Evolutionary conservation across 2,797 vertebrate genomes (phyloP).

Genomic region (Hozukius guyotensis): DNA sequence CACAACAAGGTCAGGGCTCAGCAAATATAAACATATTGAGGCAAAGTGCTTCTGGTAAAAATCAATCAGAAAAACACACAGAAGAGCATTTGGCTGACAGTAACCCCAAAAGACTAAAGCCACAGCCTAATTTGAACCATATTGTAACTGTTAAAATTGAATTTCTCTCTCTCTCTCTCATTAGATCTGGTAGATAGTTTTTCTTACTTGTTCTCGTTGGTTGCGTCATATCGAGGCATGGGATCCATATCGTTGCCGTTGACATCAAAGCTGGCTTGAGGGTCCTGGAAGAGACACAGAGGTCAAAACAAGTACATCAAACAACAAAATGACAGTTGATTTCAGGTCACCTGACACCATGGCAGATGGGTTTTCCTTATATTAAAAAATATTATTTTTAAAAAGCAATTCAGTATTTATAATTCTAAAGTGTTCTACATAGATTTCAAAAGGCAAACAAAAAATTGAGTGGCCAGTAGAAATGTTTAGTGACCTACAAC

Average conservation of each 20-base stretch:
- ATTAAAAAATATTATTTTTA: background rate
- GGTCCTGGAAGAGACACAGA: conserved; percentile 86
- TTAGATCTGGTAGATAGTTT: background rate
- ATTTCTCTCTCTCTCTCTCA: background rate
- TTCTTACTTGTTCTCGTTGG: conserved; percentile 99
- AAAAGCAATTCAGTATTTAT: background rate
- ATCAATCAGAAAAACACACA: conserved; percentile 27
- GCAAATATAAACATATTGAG: conserved; percentile 43
- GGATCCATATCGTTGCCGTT: conserved; percentile 98
- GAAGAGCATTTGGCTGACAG: background rate
- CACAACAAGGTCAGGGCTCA: conserved; percentile 52
- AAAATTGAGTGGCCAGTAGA: no score
- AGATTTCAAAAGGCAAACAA: no score
- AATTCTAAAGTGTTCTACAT: no score
- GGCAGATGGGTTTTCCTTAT: background rate
- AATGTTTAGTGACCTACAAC: no score
- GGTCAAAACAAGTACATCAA: conserved; percentile 26
- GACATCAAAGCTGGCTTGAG: conserved; percentile 96
- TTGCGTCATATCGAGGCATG: conserved; percentile 98
- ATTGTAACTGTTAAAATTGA: background rate
- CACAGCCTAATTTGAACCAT: background rate
- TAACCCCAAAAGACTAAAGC: background rate
- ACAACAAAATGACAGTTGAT: conserved; percentile 1
- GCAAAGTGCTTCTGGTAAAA: conserved; percentile 36
- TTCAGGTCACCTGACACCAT: background rate